Base-by-base conservation (phyloP, 2,888 invertebrate genomes). In the Anticlea derivata region DNA sequence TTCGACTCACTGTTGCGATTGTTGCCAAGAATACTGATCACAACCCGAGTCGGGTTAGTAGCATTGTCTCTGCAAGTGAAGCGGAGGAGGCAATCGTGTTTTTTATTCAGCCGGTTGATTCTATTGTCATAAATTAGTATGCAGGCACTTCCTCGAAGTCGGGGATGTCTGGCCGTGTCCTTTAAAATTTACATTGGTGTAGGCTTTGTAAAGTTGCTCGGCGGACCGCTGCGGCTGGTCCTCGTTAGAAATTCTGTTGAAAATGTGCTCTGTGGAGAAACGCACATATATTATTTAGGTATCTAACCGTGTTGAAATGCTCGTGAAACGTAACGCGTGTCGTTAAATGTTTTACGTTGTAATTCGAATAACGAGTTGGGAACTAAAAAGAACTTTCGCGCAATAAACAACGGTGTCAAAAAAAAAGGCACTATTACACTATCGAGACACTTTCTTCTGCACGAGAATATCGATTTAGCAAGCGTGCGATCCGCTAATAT, bases 101-200 rank as follows among this genome's bases (percentile, higher is more conserved):
- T 72, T 76, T 66, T 37, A 67, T 70, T 74, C 61, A 65, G 73
- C 65, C 63, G 80, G 70, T 64, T 78, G 68, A 60, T 61, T 66
- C 68, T 73, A 69, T 74, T 69, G 74, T 73, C 70, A 74, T 75
- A 65, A 75, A 85, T 87, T 86, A 77, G 83, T 84, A 88, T 87
- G 78, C 86, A 71, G 69, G 68, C 68, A 73, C 77, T 83, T 80
- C 84, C 78, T 83, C 74, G 65, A 66, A 70, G 66, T 62, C 73
- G 68, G 64, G 68, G 60, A 61, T 73, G 83, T 83, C 77, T 78
- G 75, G 68, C 65, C 72, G 57, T 80, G 83, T 83, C 77, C 71
- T 76, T 67, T 70, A 69, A 66, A 73, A 80, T 83, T 79, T 71
- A 78, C 78, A 80, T 80, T 69, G 63, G 58, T 51, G 52, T 68